Evolutionary conservation across 2,888 invertebrate genomes (phyloP).

Genomic region (Zygogramma bicolorata): DNA sequence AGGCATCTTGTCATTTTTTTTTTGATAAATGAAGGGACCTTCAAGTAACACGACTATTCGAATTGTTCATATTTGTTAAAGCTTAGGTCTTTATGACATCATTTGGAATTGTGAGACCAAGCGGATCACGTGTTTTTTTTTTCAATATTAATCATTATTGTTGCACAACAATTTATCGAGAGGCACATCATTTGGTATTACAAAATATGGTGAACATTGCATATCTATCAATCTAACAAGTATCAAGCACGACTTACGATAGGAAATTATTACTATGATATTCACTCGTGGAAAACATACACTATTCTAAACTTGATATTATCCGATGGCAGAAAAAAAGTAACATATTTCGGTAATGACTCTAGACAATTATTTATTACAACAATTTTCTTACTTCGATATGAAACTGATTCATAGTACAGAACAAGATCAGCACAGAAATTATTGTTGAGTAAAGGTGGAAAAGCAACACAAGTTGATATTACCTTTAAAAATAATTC

Average conservation of each 20-base stretch:
- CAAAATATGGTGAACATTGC: slow-evolving; percentile 58
- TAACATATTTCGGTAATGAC: background rate
- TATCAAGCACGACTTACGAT: slow-evolving; percentile 47
- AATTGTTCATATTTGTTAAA: slow-evolving; percentile 46
- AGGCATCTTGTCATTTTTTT: slow-evolving; percentile 45
- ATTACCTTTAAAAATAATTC: background rate
- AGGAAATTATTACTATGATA: slow-evolving; percentile 42
- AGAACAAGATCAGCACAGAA: background rate
- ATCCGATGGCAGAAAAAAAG: background rate
- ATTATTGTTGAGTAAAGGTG: background rate
- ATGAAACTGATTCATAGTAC: background rate
- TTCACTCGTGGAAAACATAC: background rate
- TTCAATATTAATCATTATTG: slow-evolving; percentile 47
- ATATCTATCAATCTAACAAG: slow-evolving; percentile 48
- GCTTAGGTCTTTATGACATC: slow-evolving; percentile 56
- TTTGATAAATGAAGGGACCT: slow-evolving; percentile 21
- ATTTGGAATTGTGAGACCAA: slow-evolving; percentile 59
- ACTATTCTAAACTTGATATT: background rate
- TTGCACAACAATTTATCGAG: slow-evolving; percentile 58
- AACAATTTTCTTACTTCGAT: background rate
- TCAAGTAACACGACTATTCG: slow-evolving; percentile 23
- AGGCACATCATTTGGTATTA: slow-evolving; percentile 65
- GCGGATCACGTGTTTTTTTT: slow-evolving; percentile 58
- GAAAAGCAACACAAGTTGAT: background rate
- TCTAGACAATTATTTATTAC: background rate